Conservation (phyloP, 2,797 vertebrate genomes). For the Macroramphosus scolopax region DNA sequence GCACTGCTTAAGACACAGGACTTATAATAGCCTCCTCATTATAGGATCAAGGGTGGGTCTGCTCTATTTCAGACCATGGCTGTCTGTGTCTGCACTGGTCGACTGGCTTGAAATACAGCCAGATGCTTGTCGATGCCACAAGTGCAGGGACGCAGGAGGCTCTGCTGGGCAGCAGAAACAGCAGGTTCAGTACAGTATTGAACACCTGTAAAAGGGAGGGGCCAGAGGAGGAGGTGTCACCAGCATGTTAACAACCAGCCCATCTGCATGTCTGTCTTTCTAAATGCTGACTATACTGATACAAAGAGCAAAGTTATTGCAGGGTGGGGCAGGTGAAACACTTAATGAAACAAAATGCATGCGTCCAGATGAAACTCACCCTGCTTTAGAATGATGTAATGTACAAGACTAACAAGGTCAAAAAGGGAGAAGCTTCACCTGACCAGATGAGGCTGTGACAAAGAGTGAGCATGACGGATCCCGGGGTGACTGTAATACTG, state of each 20-base stretch:
- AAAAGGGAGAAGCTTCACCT: slow-evolving; percentile 41
- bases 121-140: slow-evolving; percentile 63
- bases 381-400: slow-evolving; percentile 39
- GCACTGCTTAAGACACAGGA: slow-evolving; percentile 64
- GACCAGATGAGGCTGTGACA: slow-evolving; percentile 60
- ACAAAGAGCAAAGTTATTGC: slow-evolving; percentile 21
- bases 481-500: slow-evolving; percentile 63
- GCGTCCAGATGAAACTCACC: slow-evolving; percentile 31
- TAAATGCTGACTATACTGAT: slow-evolving; percentile 38
- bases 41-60: slow-evolving; percentile 69
- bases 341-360: slow-evolving; percentile 28
- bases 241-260: slow-evolving; percentile 39
- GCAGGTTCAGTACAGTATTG: slow-evolving; percentile 42
- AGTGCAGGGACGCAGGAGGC: slow-evolving; percentile 44
- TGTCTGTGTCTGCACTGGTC: slow-evolving; percentile 61
- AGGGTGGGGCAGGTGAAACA: slow-evolving; percentile 35
- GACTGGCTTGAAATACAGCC: slow-evolving; percentile 70
- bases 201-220: slow-evolving; percentile 60
- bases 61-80: slow-evolving; percentile 72
- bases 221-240: slow-evolving; percentile 21
- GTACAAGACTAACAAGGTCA: slow-evolving; percentile 51
- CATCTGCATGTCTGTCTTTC: slow-evolving; percentile 55
- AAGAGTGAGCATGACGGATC: slow-evolving; percentile 54
- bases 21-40: slow-evolving; percentile 72
- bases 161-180: slow-evolving; percentile 40